A percentile compares a stretch with the other conserved stretches of the same genome.
Evolutionary conservation across 2,113 vertebrate genomes (phyloP).

Genomic region (Lampris megalopsis): DNA sequence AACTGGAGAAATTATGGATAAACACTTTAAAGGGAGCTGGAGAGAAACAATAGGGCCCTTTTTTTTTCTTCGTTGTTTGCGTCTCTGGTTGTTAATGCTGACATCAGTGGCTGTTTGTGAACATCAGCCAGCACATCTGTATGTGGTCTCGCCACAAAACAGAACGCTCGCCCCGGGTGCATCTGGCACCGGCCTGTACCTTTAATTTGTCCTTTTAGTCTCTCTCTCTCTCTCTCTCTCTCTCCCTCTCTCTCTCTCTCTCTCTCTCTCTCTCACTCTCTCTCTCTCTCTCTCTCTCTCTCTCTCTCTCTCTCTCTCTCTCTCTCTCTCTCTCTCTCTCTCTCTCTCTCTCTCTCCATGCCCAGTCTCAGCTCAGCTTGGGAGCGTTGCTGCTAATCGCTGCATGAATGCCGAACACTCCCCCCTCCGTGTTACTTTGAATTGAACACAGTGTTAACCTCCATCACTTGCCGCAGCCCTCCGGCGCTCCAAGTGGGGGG

Average conservation of each 20-base stretch:
- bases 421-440: too few species aligned
- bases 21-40: neutral
- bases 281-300: slow-evolving; percentile 16
- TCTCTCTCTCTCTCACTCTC: slow-evolving; percentile 13
- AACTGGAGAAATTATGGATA: too few species aligned
- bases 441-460: too few species aligned
- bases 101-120: slow-evolving; percentile 74
- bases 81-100: slow-evolving; percentile 58
- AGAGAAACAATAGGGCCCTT: slow-evolving; percentile 68
- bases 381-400: too few species aligned
- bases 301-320: slow-evolving; percentile 44
- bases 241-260: slow-evolving; percentile 34
- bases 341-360: too few species aligned
- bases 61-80: slow-evolving; percentile 36
- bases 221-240: slow-evolving; percentile 13
- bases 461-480: too few species aligned
- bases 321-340: too few species aligned
- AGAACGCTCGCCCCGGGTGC: slow-evolving; percentile 70
- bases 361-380: too few species aligned
- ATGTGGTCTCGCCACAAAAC: slow-evolving; percentile 53
- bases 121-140: slow-evolving; percentile 77
- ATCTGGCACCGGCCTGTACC: slow-evolving; percentile 61
- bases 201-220: slow-evolving; percentile 10
- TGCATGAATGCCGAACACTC: too few species aligned
- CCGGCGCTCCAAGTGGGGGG: too few species aligned